Evolutionary conservation across 92 coral and sea anemone genomes (phyloP).

Genomic region (Parazoanthus darwini): DNA sequence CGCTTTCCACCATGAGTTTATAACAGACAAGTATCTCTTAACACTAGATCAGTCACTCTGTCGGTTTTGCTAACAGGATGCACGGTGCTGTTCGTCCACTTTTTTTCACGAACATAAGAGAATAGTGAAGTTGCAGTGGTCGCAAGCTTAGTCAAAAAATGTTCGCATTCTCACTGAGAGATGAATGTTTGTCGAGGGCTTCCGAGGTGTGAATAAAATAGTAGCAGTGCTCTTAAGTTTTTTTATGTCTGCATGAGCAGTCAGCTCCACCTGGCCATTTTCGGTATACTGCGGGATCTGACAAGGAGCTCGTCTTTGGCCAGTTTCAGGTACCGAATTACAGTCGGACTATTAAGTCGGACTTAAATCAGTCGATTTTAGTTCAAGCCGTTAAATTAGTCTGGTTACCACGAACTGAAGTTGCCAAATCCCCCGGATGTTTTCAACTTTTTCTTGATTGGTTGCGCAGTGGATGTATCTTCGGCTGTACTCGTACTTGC

Average conservation of each 20-base stretch:
- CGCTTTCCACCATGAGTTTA: not conserved
- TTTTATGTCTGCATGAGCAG: not conserved
- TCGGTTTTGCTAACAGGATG: not conserved
- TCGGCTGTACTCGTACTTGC: conserved; percentile 55
- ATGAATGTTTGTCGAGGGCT: not conserved
- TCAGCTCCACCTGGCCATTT: not conserved
- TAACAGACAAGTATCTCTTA: too few species aligned
- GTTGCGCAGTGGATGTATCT: conserved; percentile 57
- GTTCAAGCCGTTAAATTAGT: too few species aligned
- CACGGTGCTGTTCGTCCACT: not conserved
- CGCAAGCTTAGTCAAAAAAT: too few species aligned
- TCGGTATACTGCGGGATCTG: not conserved
- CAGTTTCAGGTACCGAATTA: too few species aligned
- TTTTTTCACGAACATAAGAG: too few species aligned
- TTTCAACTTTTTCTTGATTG: conserved; percentile 73
- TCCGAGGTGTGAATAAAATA: too few species aligned
- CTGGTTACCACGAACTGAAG: conserved; percentile 91
- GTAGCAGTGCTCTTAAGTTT: too few species aligned
- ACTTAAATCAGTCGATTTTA: too few species aligned
- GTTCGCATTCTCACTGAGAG: not conserved
- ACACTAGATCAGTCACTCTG: not conserved
- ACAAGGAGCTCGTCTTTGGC: not conserved
- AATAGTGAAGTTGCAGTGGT: not conserved
- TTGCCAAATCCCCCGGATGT: conserved; percentile 82
- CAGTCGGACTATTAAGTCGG: too few species aligned